A percentile compares a stretch with the other conserved stretches of the same genome.
These are phyloP conservation scores for Phymanthus crucifer DNA, from an alignment of 92 coral and sea anemone species.

Conservation along the genomic window DNA sequence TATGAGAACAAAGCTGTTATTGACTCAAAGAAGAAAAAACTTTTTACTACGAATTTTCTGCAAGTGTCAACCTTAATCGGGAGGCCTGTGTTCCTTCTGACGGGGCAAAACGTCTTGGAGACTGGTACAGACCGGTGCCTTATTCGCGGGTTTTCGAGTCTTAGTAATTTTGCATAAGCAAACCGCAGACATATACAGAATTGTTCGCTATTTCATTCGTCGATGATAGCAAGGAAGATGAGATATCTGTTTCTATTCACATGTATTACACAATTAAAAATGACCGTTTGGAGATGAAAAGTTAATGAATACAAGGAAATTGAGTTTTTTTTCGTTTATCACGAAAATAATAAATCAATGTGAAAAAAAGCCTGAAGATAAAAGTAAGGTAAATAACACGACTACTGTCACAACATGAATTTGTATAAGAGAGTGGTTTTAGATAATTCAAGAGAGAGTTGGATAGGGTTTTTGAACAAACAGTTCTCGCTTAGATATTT, in stretches of 20 bases:
- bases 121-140: constrained; percentile 1
- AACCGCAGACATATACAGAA: neutral
- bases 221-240: neutral
- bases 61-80: neutral
- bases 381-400: neutral
- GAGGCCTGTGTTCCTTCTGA: neutral
- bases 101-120: neutral
- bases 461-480: neutral
- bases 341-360: neutral
- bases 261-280: neutral
- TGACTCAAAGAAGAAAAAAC: neutral
- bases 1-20: neutral
- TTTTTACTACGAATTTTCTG: neutral
- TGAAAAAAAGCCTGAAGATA: neutral
- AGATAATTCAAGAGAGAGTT: neutral
- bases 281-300: neutral
- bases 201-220: neutral
- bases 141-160: constrained; percentile 1
- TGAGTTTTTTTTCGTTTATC: neutral
- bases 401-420: neutral
- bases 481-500: neutral
- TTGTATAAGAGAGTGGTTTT: neutral
- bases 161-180: neutral
- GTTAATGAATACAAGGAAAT: neutral
- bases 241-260: neutral